Base-by-base conservation (phyloP, 2,888 invertebrate species). In the Lacanobia oleracea region DNA sequence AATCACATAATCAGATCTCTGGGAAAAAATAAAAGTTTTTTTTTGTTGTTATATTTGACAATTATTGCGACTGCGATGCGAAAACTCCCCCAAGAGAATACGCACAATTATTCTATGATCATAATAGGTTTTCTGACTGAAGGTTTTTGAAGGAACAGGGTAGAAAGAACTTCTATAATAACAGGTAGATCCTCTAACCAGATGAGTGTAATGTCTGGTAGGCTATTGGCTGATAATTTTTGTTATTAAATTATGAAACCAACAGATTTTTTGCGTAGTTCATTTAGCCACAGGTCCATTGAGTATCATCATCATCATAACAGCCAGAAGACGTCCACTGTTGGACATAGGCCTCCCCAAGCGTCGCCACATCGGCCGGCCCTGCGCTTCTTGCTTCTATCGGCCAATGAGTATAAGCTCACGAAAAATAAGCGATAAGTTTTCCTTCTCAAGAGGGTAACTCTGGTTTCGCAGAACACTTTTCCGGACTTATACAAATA, bases 401-500 rank as follows among this genome's bases (percentile, higher is more conserved):
- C n/a, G n/a, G n/a, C 9, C n/a, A 50, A n/a, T 50, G 21, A 2
- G n/a, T 50, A 3, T 3, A n/a, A 50, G 3, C n/a, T 50, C 50
- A 2, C 50, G 4, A 9, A 33, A 54, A 54, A 27, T 33, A 33
- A 18, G 16, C 4, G 8, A 27, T 43, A 43, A 43, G 3, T 27
- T n/a, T 10, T 21, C 5, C 4, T 12, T 8, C 60, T 37, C 59
- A 0, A 37, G 33, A 48, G 59, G 12, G 18, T 14, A 9, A 48
- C 59, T 16, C 8, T 48, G 66, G n/a, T 57, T 43, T 16, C 43
- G 23, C 23, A 27, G 18, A 21, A 51, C 27, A 68, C 33, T 62
- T 62, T 45, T 60, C 23, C 48, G 48, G 66, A 60, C 60, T 66
- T 60, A 60, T 18, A 45, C 21, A 63, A 68, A 54, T 43, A 16